Base-by-base conservation (phyloP, 1,140 invertebrate species). In the Drosophila nebulosa region DNA sequence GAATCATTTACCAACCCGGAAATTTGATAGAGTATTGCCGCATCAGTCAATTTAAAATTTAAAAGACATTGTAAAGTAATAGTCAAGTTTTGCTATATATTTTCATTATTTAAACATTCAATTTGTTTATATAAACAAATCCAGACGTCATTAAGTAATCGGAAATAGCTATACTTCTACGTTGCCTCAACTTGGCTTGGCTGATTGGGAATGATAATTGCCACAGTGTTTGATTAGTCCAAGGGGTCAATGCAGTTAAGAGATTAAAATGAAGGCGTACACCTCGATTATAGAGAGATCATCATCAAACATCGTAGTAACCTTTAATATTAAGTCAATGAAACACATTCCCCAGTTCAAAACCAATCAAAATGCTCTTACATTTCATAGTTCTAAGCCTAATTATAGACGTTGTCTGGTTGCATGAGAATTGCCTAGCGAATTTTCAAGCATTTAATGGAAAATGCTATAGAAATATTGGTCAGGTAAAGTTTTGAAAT, bases 101-200 rank as follows among this genome's bases (percentile, higher is more conserved):
- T 26, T 46, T 56, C 4, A 30, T 60, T 35, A 61, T 52, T 59
- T 39, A 36, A 21, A 12, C 27, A 56, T 58, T 24, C 18, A 42
- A 61, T 53, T 57, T 52, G 52, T 71, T 74, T 74, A 74, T 65
- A 74, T 66, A 74, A 74, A 71, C 35, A 52, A 42, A 52, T 35
- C 18, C 51, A 58, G 52, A 61, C 72, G 58, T 71, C 62, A 66
- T 70, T 74, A 32, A 64, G 27, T 16, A 53, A 70, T 74, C 72
- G 72, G 72, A 74, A 71, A 74, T 71, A 62, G 53, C 72, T 42
- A 27, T 21, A 58, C 69, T 32, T 53, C 60, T 69, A 14, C 14
- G 9, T 30, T 26, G 55, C 9, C 14, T 36, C 35, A 58, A 68
- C 62, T 42, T 35, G 18, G 6, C 27, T 30, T 30, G 27, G 51